Evolutionary conservation across 1,140 invertebrate genomes (phyloP).

Genomic region (Venturia canescens): DNA sequence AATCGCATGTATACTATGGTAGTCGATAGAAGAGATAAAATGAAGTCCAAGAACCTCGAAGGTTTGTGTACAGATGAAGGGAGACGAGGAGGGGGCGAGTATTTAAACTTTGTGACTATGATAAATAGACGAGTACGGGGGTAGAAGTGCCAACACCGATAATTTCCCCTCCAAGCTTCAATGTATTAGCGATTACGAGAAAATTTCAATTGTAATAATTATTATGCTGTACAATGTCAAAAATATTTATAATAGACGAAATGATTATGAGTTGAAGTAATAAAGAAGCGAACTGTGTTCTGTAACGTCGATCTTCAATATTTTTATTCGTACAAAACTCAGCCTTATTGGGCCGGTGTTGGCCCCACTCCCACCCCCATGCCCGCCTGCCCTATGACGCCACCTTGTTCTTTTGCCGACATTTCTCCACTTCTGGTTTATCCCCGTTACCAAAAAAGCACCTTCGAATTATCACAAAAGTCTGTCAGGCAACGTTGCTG

Average conservation of each 20-base stretch:
- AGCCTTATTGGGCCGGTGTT: constrained; percentile 48
- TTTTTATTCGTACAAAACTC: constrained; percentile 25
- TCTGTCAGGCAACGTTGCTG: not conserved
- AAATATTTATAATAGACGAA: constrained; percentile 50
- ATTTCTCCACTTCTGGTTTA: constrained; percentile 3
- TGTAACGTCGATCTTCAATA: constrained; percentile 19
- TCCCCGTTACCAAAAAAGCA: not conserved
- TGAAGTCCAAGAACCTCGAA: not conserved
- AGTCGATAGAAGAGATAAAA: not conserved
- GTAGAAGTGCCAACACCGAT: constrained; percentile 48
- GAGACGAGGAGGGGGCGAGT: too few relatives aligned
- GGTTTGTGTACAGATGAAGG: too few relatives aligned
- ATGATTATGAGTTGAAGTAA: constrained; percentile 31
- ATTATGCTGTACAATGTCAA: constrained; percentile 51
- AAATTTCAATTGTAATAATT: constrained; percentile 46
- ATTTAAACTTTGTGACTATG: not conserved
- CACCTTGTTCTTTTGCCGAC: constrained; percentile 1
- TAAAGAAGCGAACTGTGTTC: constrained; percentile 41
- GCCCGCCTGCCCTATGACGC: constrained; percentile 17
- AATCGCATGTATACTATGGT: constrained; percentile 13
- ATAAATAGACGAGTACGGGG: constrained; percentile 27
- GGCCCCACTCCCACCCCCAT: constrained; percentile 43
- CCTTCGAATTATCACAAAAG: not conserved
- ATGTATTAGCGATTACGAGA: constrained; percentile 19
- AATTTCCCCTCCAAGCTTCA: constrained; percentile 28